Conservation (phyloP, 2,888 invertebrate species). For the Caenorhabditis macrosperma region DNA sequence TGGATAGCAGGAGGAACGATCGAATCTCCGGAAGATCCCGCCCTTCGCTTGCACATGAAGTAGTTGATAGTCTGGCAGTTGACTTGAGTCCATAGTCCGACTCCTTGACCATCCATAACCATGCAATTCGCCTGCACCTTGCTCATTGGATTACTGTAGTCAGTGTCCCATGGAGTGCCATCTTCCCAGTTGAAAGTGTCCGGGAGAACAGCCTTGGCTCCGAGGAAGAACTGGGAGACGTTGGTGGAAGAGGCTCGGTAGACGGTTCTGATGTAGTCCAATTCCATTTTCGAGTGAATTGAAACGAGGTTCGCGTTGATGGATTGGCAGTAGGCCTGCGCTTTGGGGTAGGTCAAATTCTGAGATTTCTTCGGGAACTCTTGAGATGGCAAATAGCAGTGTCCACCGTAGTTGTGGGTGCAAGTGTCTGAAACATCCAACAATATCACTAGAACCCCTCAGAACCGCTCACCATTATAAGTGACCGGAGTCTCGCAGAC, state of each 20-base stretch:
- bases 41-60: constrained; percentile 22
- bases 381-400: constrained; percentile 25
- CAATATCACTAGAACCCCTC: too few species aligned
- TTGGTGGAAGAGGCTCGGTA: not conserved
- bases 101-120: constrained; percentile 12
- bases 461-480: not conserved
- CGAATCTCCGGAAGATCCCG: not conserved
- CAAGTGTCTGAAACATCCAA: constrained; percentile 8
- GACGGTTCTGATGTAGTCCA: constrained; percentile 19
- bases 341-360: not conserved
- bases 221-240: constrained; percentile 1
- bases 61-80: not conserved
- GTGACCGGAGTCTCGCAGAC: constrained; percentile 32
- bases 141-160: constrained; percentile 15
- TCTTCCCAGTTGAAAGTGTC: constrained; percentile 29
- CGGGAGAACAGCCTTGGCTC: constrained; percentile 19
- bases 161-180: constrained; percentile 9
- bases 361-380: not conserved
- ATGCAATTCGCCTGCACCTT: constrained; percentile 2
- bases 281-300: constrained; percentile 25
- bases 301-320: constrained; percentile 11
- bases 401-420: constrained; percentile 23
- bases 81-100: constrained; percentile 9
- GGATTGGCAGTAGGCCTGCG: constrained; percentile 13
- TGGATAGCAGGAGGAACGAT: not conserved